Percentiles rank a stretch among this genome's conserved stretches.
These are phyloP conservation scores for Struthio camelus DNA, from an alignment of 2,113 vertebrate species.

Conservation along the genomic window DNA sequence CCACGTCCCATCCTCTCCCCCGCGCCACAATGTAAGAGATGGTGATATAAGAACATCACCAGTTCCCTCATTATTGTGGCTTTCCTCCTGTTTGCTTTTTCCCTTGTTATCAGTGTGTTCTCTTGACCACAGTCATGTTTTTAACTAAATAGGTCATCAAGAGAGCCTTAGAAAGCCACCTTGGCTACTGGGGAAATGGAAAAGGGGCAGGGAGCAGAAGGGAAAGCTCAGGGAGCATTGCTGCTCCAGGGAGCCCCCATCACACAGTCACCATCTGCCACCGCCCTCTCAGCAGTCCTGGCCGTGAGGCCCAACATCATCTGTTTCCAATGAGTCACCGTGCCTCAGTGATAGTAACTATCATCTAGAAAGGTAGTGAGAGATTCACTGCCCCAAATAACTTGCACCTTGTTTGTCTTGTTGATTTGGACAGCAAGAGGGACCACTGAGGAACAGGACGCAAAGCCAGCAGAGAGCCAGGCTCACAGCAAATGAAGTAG, in stretches of 20 bases:
- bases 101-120: background rate
- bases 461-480: background rate
- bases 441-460: background rate
- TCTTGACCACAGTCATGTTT: background rate
- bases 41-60: accelerated
- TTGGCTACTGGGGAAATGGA: background rate
- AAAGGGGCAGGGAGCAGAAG: background rate
- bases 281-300: accelerated
- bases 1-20: background rate
- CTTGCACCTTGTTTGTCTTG: too few relatives aligned
- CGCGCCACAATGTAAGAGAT: accelerated
- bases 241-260: background rate
- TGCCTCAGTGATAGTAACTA: background rate
- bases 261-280: accelerated
- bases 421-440: too few relatives aligned
- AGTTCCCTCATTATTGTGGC: background rate
- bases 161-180: background rate
- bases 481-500: background rate
- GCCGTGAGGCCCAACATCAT: background rate
- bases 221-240: background rate
- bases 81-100: background rate
- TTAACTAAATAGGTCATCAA: background rate
- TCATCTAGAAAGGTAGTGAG: background rate
- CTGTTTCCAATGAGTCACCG: background rate
- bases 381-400: accelerated